Evolutionary conservation across 2,888 invertebrate genomes (phyloP), one percentile per base, ranked within the genome.

Genomic region (Cheilosia grossa): DNA sequence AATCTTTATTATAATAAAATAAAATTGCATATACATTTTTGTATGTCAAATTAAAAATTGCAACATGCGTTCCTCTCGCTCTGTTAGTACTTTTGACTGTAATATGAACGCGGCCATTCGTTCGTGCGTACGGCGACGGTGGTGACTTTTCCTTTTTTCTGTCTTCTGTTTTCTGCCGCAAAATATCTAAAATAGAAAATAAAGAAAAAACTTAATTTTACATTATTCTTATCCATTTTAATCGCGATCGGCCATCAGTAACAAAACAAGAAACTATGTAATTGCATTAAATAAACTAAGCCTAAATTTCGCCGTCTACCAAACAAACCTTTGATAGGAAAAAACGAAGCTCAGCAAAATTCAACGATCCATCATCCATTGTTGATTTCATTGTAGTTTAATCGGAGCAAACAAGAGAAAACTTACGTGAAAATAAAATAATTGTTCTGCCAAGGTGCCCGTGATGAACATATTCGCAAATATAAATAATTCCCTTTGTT

Each of bases 351-450:
- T 53, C 64, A 54, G 61, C 54, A 59, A 19, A 75, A 54, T 63
- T 63, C 37, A n/a, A 24, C 61, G 24, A 9, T 19, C 27, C 64
- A 79, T 51, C 81, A 82, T 82, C 77, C 74, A 81, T 75, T 63
- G 63, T 47, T 69, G 73, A 54, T 54, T 78, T 42, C 83, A 83
- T 83, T 83, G 83, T 83, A 69, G 64, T 80, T 80, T 56, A 66
- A 64, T 64, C 49, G 70, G 64, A 15, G 42, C 33, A 64, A 69
- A 69, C 64, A 75, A 80, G 80, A 83, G 83, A 74, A 83, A 80
- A 79, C 58, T 63, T 58, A 33, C 54, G 37, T 47, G 33, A n/a
- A n/a, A n/a, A n/a, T n/a, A 19, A 69, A 83, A 79, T 53, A 64
- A 53, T 70, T 75, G 40, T 74, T 47, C 70, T 61, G 64, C 58